Evolutionary conservation across 30 jellyfish, hydroid and myxozoan species (phyloP).

Genomic region (Catostylus mosaicus): DNA sequence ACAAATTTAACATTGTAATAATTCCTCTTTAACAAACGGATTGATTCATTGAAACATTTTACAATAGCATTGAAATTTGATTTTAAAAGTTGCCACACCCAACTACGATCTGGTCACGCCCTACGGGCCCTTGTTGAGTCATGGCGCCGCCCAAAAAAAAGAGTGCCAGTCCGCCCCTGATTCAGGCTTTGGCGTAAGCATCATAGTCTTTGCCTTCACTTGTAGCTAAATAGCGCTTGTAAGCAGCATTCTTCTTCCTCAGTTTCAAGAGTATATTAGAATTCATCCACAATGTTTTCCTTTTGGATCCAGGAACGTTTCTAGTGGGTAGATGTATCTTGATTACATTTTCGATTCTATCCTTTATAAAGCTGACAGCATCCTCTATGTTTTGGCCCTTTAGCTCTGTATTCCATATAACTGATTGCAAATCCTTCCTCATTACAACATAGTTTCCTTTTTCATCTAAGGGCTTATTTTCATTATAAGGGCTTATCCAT

Average conservation of each 20-base stretch:
- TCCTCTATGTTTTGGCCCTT: constrained; percentile 32
- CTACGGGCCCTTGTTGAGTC: no score
- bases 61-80: no score
- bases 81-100: no score
- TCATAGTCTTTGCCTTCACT: constrained; percentile 38
- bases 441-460: constrained; percentile 36
- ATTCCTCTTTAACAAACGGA: no score
- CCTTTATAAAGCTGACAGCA: constrained; percentile 14
- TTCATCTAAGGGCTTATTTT: constrained; percentile 15
- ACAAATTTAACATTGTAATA: no score
- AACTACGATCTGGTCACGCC: no score
- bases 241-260: constrained; percentile 24
- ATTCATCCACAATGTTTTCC: constrained; percentile 28
- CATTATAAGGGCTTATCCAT: background rate
- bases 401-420: constrained; percentile 20
- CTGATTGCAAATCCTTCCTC: constrained; percentile 30
- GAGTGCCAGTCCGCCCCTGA: no score
- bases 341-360: constrained; percentile 1
- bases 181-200: constrained; percentile 36
- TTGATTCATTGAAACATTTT: no score
- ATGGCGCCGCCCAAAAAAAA: no score
- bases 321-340: constrained; percentile 28
- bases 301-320: background rate
- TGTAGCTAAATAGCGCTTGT: constrained; percentile 27
- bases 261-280: background rate